phyloP scores from a whole-genome alignment of 2,797 vertebrate genomes.

The Artibeus jamaicensis region DNA sequence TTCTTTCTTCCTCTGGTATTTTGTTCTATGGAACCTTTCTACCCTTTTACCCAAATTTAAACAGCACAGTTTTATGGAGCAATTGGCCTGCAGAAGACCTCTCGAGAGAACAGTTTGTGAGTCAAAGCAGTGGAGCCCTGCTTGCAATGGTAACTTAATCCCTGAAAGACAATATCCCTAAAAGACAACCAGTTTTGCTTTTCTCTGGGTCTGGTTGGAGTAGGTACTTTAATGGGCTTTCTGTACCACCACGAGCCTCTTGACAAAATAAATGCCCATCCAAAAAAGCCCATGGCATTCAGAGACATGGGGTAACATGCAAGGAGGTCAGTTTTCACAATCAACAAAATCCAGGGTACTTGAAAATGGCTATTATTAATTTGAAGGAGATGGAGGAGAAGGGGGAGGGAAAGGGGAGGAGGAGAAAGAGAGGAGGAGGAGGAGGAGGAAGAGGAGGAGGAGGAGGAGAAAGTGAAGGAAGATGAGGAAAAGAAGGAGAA shows the following conservation, averaged over 20 bases:
- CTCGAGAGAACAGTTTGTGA: not conserved
- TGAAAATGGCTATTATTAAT: not conserved
- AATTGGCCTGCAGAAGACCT: not conserved
- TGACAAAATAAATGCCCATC: not conserved
- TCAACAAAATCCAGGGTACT: not conserved
- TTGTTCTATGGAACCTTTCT: not conserved
- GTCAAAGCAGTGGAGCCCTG: not conserved
- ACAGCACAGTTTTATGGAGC: not conserved
- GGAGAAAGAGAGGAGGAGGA: not conserved
- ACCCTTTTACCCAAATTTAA: not conserved
- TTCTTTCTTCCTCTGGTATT: slow-evolving; percentile 10
- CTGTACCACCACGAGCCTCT: not conserved
- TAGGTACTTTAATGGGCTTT: not conserved
- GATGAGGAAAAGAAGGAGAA: not conserved
- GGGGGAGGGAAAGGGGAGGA: not conserved
- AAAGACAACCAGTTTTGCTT: not conserved
- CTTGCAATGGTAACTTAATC: not conserved
- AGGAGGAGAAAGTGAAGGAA: no score
- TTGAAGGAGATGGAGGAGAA: not conserved
- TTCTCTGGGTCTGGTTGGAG: not conserved
- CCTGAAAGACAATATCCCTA: not conserved
- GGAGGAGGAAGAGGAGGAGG: no score
- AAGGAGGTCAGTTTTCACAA: not conserved
- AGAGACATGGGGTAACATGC: not conserved
- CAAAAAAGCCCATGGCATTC: not conserved